Evolutionary conservation across 1,140 invertebrate genomes (phyloP).

Genomic region (Drosophila littoralis): DNA sequence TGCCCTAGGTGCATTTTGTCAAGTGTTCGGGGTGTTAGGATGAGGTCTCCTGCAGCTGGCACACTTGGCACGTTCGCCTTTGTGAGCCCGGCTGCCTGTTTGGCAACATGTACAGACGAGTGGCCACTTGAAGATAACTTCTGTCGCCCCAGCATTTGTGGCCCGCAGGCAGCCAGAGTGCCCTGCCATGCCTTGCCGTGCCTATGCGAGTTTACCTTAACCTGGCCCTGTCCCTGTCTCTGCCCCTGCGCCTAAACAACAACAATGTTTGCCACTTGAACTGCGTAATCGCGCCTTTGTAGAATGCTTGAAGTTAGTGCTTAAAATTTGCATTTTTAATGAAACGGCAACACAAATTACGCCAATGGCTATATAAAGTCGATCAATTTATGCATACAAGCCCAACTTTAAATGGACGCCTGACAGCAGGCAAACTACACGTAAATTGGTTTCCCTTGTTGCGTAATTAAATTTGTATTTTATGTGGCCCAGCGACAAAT

Average conservation of each 20-base stretch:
- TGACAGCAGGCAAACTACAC: constrained; percentile 13
- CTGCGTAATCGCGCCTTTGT: constrained; percentile 71
- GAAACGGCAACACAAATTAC: constrained; percentile 48
- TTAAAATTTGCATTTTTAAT: constrained; percentile 76
- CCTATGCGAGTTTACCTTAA: constrained; percentile 10
- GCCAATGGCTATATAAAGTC: constrained; percentile 25
- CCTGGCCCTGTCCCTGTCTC: not conserved
- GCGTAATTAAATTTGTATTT: constrained; percentile 45
- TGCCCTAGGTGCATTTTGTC: constrained; percentile 62
- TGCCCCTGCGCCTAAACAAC: not conserved
- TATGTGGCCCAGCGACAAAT: constrained; percentile 45
- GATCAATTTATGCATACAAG: constrained; percentile 32
- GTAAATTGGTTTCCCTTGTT: constrained; percentile 39
- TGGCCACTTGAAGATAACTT: constrained; percentile 74
- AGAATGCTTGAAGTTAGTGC: constrained; percentile 56
- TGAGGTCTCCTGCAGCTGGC: constrained; percentile 47
- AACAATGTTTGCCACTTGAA: constrained; percentile 50
- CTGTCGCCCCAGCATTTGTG: constrained; percentile 54
- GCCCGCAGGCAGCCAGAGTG: constrained; percentile 27
- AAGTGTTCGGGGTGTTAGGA: constrained; percentile 46
- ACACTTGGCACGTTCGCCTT: constrained; percentile 76
- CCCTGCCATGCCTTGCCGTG: not conserved
- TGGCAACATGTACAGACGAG: constrained; percentile 66
- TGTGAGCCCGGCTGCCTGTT: constrained; percentile 56
- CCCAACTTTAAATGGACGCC: constrained; percentile 18